These are phyloP conservation scores for Leucopsar rothschildi DNA, from an alignment of 2,113 vertebrate genomes.

Conservation along the genomic window DNA sequence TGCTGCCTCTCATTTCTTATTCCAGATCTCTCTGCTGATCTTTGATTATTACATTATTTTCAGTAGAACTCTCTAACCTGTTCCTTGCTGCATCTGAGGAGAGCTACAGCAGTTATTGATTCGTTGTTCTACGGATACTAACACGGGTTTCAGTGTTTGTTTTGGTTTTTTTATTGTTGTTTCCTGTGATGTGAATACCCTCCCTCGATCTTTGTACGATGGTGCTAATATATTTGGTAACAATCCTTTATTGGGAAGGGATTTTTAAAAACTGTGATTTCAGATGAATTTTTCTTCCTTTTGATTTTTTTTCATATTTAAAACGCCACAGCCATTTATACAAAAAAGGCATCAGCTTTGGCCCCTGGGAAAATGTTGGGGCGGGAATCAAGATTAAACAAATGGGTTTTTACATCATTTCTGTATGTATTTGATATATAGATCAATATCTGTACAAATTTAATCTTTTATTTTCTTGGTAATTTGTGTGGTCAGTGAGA, in stretches of 20 bases:
- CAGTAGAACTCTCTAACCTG: conserved; percentile 55
- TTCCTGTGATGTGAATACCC: conserved; percentile 82
- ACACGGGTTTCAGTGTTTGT: conserved; percentile 94
- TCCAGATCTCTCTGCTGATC: conserved; percentile 60
- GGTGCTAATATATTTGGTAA: conserved; percentile 98
- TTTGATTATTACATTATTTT: neutral
- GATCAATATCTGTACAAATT: conserved; percentile 88
- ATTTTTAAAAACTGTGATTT: conserved; percentile 91
- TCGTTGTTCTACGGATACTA: conserved; percentile 85
- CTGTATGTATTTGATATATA: conserved; percentile 92
- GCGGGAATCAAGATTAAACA: conserved; percentile 74
- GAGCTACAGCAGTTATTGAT: conserved; percentile 72
- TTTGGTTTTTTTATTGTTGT: conserved; percentile 77
- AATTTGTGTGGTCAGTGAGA: conserved; percentile 86
- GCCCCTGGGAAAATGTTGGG: conserved; percentile 77
- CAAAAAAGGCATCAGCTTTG: conserved; percentile 76
- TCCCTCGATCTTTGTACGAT: conserved; percentile 91
- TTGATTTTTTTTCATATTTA: conserved; percentile 88
- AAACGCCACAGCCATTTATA: conserved; percentile 83
- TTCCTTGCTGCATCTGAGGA: conserved; percentile 74
- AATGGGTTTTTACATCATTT: conserved; percentile 91
- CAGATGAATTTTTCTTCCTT: conserved; percentile 84
- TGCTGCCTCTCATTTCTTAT: conserved; percentile 2
- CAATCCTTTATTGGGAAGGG: conserved; percentile 87
- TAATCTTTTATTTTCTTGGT: conserved; percentile 91